A percentile compares a stretch with the other conserved stretches of the same genome.
These are phyloP conservation scores for Montipora sp. DNA, from an alignment of 64 coral and sea anemone genomes.

Conservation along the genomic window DNA sequence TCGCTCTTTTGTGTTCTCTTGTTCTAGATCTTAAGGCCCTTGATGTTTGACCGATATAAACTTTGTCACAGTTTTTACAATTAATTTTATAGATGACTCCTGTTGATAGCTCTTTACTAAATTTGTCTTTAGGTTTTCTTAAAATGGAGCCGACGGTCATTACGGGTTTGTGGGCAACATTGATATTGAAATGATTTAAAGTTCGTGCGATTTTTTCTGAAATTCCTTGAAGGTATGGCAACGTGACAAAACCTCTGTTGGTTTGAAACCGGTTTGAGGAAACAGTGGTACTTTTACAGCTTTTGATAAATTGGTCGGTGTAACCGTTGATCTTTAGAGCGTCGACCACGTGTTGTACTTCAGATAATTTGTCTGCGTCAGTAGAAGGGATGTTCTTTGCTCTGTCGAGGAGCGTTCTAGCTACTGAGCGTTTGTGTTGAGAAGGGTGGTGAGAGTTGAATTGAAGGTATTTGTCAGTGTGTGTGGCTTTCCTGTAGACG, in stretches of 20 bases:
- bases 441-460: neutral
- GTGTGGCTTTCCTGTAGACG: conserved; percentile 22
- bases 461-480: conserved; percentile 13
- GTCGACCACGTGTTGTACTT: conserved; percentile 2
- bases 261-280: too few relatives aligned
- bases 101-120: too few relatives aligned
- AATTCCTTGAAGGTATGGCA: neutral
- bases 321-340: neutral
- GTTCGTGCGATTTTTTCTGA: neutral
- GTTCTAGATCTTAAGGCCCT: too few relatives aligned
- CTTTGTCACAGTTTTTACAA: too few relatives aligned
- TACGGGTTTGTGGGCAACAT: conserved; percentile 17
- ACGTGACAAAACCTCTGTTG: conserved; percentile 40
- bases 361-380: neutral
- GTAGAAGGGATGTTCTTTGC: conserved; percentile 28
- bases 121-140: too few relatives aligned
- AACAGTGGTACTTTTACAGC: too few relatives aligned
- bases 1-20: too few relatives aligned
- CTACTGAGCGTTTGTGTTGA: conserved; percentile 28
- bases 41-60: too few relatives aligned
- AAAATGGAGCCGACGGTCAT: too few relatives aligned
- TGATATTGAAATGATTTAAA: too few relatives aligned
- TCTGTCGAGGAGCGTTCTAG: conserved; percentile 33
- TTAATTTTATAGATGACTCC: too few relatives aligned
- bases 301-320: neutral